A percentile compares a stretch with the other conserved stretches of the same genome.
These are phyloP conservation scores for Rhegmatorhina hoffmannsi DNA, from an alignment of 2,113 vertebrate species.

Conservation along the genomic window DNA sequence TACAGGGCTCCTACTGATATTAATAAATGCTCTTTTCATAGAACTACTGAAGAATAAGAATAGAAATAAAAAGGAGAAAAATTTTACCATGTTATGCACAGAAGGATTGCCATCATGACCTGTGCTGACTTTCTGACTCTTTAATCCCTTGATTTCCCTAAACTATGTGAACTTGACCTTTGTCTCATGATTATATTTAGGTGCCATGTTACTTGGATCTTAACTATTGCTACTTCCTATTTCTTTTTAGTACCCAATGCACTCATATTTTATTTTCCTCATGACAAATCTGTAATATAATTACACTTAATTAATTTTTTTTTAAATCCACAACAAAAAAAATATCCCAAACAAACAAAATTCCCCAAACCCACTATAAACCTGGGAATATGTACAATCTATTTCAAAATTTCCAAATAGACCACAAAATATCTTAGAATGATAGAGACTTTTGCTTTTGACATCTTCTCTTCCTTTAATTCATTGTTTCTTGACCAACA, in stretches of 20 bases:
- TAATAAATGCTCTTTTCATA: background rate
- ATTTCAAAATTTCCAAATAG: background rate
- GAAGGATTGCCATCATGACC: background rate
- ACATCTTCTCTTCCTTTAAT: background rate
- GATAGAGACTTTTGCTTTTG: background rate
- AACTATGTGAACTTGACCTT: background rate
- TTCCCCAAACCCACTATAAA: background rate
- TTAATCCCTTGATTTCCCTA: background rate
- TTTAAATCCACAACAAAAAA: background rate
- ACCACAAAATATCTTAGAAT: background rate
- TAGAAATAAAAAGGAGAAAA: constrained; percentile 4
- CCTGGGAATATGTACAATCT: background rate
- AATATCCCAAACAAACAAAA: background rate
- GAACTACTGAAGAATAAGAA: background rate
- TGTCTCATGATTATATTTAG: background rate
- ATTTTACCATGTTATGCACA: background rate
- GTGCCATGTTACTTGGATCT: background rate
- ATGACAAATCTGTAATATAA: background rate
- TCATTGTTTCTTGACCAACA: background rate
- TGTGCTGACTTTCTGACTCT: background rate
- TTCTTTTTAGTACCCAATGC: background rate
- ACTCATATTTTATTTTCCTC: background rate
- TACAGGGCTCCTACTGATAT: background rate
- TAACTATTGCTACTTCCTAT: background rate
- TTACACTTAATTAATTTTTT: background rate